Conservation (phyloP, 2,888 invertebrate genomes). For the Philopedon plagiatum region DNA sequence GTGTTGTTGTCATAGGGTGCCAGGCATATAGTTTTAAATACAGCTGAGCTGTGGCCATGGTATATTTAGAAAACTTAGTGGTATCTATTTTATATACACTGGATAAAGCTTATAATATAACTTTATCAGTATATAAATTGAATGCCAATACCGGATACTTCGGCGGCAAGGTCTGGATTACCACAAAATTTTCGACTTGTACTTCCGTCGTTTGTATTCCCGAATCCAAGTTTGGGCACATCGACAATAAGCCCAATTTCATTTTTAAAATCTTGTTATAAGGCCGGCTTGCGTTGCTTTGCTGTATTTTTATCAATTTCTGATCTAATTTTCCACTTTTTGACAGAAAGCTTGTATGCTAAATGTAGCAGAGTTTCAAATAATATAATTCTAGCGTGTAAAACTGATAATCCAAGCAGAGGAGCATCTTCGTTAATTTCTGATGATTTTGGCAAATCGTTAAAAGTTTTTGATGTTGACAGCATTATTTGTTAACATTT, state of each 20-base stretch:
- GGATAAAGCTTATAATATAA: conserved; percentile 51
- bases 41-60: conserved; percentile 47
- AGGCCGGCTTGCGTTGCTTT: neutral
- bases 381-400: neutral
- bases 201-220: conserved; percentile 57
- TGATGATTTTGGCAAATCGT: no score
- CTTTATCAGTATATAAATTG: conserved; percentile 40
- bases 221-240: conserved; percentile 52
- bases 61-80: conserved; percentile 44
- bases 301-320: neutral
- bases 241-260: no score
- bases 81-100: conserved; percentile 49
- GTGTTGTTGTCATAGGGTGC: conserved; percentile 59
- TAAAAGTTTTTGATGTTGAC: neutral
- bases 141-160: conserved; percentile 47
- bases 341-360: neutral
- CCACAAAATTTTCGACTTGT: conserved; percentile 55
- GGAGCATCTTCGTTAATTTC: no score
- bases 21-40: conserved; percentile 51
- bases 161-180: conserved; percentile 43
- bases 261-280: neutral
- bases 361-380: neutral
- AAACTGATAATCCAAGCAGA: no score
- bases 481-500: neutral
- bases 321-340: neutral